phyloP scores from a whole-genome alignment of 2,797 vertebrate genomes.

The Staurois parvus region DNA sequence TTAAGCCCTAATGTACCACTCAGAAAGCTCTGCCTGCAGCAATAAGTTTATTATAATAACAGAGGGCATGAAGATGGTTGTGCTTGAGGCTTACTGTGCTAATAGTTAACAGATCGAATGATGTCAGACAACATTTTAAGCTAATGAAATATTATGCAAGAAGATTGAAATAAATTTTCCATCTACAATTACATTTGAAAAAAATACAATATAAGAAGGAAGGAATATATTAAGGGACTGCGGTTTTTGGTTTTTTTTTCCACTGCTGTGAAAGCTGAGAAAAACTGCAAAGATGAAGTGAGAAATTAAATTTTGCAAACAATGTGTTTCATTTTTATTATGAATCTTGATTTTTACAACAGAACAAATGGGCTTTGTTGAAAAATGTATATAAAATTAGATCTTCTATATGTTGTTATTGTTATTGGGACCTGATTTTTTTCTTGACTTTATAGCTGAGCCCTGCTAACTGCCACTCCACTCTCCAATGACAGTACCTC shows the following conservation, averaged over 20 bases:
- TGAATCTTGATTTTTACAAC: too few relatives aligned
- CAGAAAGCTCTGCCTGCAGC: neutral
- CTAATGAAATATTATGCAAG: slow-evolving; percentile 12
- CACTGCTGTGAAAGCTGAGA: neutral
- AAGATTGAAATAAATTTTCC: neutral
- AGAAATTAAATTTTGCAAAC: too few relatives aligned
- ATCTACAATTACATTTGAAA: neutral
- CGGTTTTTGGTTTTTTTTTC: neutral
- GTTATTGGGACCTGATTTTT: too few relatives aligned
- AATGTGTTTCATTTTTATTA: too few relatives aligned
- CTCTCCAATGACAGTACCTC: too few relatives aligned
- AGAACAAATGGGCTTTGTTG: too few relatives aligned
- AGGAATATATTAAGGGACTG: neutral
- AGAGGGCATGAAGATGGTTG: neutral
- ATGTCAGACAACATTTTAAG: slow-evolving; percentile 19
- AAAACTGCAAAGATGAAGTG: neutral
- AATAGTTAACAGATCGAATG: slow-evolving; percentile 22
- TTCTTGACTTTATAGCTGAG: too few relatives aligned
- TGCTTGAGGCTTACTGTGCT: neutral
- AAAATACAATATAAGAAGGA: neutral
- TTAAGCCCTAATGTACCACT: neutral
- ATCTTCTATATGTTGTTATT: too few relatives aligned
- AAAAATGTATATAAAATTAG: too few relatives aligned
- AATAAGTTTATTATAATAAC: neutral
- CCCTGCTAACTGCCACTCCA: too few relatives aligned